A percentile compares a stretch with the other conserved stretches of the same genome.
phyloP scores from a whole-genome alignment of 2,888 invertebrate species.

The Tethea ocularis region DNA sequence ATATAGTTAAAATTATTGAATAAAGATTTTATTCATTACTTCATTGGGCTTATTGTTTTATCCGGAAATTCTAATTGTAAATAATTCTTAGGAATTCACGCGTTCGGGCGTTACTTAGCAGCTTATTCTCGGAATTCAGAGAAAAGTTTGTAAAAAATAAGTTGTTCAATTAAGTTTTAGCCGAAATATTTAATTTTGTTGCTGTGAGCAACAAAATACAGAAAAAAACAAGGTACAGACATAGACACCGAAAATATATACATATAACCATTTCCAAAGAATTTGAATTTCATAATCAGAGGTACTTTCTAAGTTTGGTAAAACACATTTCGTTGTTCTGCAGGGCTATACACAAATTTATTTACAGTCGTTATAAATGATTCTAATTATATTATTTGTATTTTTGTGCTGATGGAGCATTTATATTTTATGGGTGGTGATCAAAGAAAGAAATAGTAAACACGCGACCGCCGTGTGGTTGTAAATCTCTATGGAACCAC shows the following conservation, averaged over 20 bases:
- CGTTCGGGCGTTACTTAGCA: background rate
- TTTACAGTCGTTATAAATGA: background rate
- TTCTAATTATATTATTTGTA: background rate
- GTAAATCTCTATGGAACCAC: conserved; percentile 19
- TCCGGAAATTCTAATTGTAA: background rate
- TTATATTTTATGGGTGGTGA: background rate
- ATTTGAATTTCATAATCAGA: background rate
- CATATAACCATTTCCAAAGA: no score
- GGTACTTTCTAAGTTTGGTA: background rate
- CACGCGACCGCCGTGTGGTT: background rate
- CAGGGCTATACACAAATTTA: background rate
- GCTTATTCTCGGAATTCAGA: background rate
- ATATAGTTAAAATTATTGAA: background rate
- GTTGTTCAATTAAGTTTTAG: background rate
- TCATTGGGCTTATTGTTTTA: background rate
- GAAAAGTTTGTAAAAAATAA: background rate
- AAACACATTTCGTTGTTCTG: no score
- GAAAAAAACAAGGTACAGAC: background rate
- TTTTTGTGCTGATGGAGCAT: background rate
- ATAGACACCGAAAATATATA: background rate
- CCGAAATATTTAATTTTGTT: background rate
- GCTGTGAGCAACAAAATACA: no score
- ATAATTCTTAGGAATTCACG: background rate
- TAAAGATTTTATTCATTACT: background rate
- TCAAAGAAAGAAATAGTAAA: background rate